Percentiles rank a stretch among this genome's conserved stretches.
Conservation (phyloP, 2,888 invertebrate genomes). For the Campoplex nolae region DNA sequence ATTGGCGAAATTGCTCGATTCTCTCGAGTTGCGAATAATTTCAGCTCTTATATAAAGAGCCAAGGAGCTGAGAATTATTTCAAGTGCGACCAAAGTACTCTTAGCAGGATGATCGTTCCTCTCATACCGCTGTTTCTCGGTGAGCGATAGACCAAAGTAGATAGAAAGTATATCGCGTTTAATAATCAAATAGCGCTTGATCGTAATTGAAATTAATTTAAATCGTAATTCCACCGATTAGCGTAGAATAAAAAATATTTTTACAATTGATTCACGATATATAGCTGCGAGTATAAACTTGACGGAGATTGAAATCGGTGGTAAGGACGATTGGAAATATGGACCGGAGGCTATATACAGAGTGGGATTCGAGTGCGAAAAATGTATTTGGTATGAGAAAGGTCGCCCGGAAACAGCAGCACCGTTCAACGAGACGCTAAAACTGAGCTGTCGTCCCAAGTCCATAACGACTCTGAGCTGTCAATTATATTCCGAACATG, state of each 20-base stretch:
- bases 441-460: conserved; percentile 56
- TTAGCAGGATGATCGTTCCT: conserved; percentile 32
- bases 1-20: conserved; percentile 36
- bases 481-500: conserved; percentile 22
- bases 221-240: neutral
- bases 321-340: conserved; percentile 47
- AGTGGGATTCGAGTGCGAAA: conserved; percentile 16
- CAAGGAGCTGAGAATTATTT: neutral
- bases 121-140: conserved; percentile 46
- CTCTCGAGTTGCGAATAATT: conserved; percentile 35
- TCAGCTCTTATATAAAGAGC: conserved; percentile 43
- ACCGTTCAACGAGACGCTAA: neutral
- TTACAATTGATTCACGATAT: neutral
- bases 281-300: conserved; percentile 18
- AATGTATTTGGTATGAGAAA: neutral
- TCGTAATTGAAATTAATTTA: neutral
- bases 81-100: conserved; percentile 6
- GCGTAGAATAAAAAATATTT: neutral
- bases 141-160: conserved; percentile 25
- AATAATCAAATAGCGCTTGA: neutral
- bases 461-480: conserved; percentile 37
- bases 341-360: conserved; percentile 62
- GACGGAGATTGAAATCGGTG: conserved; percentile 7
- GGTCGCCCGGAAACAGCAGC: neutral
- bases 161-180: no score